Evolutionary conservation across 2,797 vertebrate genomes (phyloP), one percentile per base, ranked within the genome.

Genomic region (Eutrigla gurnardus): DNA sequence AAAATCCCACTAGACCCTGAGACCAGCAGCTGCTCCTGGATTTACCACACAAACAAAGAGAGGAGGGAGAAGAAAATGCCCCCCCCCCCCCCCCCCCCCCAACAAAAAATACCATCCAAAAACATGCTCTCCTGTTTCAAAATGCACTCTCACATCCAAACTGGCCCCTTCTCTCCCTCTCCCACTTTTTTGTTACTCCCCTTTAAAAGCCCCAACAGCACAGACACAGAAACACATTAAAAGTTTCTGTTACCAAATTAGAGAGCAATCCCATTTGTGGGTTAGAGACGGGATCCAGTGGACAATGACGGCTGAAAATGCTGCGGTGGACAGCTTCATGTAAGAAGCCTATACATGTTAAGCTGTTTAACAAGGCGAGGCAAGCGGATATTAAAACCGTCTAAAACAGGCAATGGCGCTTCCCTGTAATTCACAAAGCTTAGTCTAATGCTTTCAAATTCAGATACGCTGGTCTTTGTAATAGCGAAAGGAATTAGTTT

Each of bases 1-100:
- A 90, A 93, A 95, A 94, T 96, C 96, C 95, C 96, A 95, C 95
- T 94, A 96, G 96, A 96, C 95, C 94, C 94, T 93, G 95, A 93
- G 94, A 96, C 95, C 94, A 95, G 95, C 96, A 96, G 96, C 96
- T 97, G 96, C 93, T 95, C 92, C 92, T 93, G 93, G 94, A 95
- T 93, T 94, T 93, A 93, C 90, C 93, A 92, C 92, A 94, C 93
- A 94, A 94, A 95, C 94, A 95, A 95, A 94, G 93, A 92, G 88
- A 90, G 86, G 90, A 84, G 87, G 87, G 78, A 77, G 79, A 67
- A 71, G 86, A 82, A 86, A 84, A 84, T 85, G 81, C 76, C 84
- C 61, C 78, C 86, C 75, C 65, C 40, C 65, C 39, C 67, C 9
- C 55, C 9, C 77, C 80, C 75, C 37, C 77, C 77, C 64, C 77